A percentile compares a stretch with the other conserved stretches of the same genome.
Conservation (phyloP, 2,888 invertebrate species). For the Cremastinae sp. region DNA sequence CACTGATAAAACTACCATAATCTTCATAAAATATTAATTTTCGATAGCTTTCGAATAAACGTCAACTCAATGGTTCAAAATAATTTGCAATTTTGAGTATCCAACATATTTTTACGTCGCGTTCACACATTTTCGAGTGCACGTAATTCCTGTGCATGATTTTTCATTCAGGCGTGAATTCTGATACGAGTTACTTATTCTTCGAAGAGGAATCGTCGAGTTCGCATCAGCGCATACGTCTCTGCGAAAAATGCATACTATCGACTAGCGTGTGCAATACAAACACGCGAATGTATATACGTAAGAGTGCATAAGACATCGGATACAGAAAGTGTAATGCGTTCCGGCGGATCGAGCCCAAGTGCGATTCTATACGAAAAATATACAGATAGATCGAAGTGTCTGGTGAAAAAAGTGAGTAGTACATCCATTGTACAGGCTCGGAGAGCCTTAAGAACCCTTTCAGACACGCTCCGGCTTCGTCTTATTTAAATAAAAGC, state of each 20-base stretch:
- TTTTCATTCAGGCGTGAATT: constrained; percentile 5
- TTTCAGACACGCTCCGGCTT: constrained; percentile 65
- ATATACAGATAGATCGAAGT: constrained; percentile 23
- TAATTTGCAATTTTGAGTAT: too few relatives aligned
- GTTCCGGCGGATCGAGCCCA: constrained; percentile 45
- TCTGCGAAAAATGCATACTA: constrained; percentile 3
- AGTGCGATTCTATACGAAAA: constrained; percentile 41
- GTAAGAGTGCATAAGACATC: background rate
- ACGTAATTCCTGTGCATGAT: background rate
- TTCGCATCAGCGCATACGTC: constrained; percentile 6
- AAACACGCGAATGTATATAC: too few relatives aligned
- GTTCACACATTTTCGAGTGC: background rate
- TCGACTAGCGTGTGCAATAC: constrained; percentile 1
- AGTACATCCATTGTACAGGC: constrained; percentile 55
- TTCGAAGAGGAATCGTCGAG: background rate
- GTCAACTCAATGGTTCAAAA: too few relatives aligned
- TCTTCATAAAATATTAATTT: too few relatives aligned
- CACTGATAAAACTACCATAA: too few relatives aligned
- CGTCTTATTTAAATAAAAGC: constrained; percentile 70
- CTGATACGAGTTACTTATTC: background rate
- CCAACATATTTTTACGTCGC: background rate
- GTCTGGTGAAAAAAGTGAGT: background rate
- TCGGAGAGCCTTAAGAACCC: constrained; percentile 64
- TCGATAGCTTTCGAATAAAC: too few relatives aligned
- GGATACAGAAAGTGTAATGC: constrained; percentile 57